These are phyloP conservation scores for Trichogramma dendrolimi DNA, from an alignment of 2,888 invertebrate genomes.

Conservation along the genomic window DNA sequence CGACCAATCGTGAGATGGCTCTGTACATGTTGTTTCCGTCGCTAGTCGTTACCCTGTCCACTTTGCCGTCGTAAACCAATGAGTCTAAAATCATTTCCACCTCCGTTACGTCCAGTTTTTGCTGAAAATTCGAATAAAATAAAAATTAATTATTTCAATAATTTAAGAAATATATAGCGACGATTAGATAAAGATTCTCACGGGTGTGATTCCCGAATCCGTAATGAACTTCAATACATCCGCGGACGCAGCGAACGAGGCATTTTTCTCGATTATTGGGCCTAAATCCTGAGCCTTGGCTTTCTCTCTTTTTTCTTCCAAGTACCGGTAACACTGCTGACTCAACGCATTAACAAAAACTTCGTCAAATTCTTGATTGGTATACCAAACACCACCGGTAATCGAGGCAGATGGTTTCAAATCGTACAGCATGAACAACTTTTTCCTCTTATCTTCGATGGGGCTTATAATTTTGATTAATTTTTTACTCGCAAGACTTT, in stretches of 20 bases:
- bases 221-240: conserved; percentile 89
- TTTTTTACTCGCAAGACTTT: conserved; percentile 90
- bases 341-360: conserved; percentile 95
- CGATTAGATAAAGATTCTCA: conserved; percentile 42
- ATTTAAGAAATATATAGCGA: conserved; percentile 1
- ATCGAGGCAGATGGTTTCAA: conserved; percentile 91
- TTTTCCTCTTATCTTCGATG: conserved; percentile 92
- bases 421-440: conserved; percentile 94
- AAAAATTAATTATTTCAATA: conserved; percentile 17
- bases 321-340: conserved; percentile 81
- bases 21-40: conserved; percentile 72
- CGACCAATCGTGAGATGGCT: conserved; percentile 71
- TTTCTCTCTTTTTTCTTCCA: conserved; percentile 66
- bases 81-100: conserved; percentile 89
- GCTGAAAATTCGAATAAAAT: conserved; percentile 44
- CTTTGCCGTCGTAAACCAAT: conserved; percentile 85
- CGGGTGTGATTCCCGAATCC: conserved; percentile 87
- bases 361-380: conserved; percentile 94
- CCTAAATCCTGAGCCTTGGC: conserved; percentile 55
- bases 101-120: conserved; percentile 69
- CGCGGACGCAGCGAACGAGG: conserved; percentile 75
- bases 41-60: conserved; percentile 68
- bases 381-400: conserved; percentile 97
- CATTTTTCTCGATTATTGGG: conserved; percentile 72
- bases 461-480: conserved; percentile 95